These are phyloP conservation scores for Acronicta leporina DNA, from an alignment of 2,888 invertebrate genomes.

Conservation along the genomic window DNA sequence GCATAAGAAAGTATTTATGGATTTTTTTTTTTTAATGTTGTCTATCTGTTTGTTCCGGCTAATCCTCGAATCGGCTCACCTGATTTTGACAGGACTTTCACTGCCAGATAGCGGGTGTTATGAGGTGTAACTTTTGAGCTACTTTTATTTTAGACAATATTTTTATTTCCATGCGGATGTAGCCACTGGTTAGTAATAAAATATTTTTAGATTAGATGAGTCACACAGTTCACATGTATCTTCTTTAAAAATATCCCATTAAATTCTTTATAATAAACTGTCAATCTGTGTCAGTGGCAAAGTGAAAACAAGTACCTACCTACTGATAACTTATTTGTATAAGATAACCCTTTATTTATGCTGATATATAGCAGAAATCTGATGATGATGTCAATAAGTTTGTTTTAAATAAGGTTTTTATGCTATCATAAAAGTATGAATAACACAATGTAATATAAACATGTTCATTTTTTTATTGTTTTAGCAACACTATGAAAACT, in stretches of 20 bases:
- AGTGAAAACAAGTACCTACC: slow-evolving; percentile 64
- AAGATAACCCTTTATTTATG: slow-evolving; percentile 73
- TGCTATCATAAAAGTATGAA: slow-evolving; percentile 30
- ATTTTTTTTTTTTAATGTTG: too few species aligned
- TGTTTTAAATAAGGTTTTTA: slow-evolving; percentile 43
- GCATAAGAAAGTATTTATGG: too few species aligned
- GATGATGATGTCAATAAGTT: slow-evolving; percentile 65
- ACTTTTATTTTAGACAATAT: too few species aligned
- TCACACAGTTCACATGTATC: slow-evolving; percentile 29
- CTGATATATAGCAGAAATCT: slow-evolving; percentile 69
- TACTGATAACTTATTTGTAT: slow-evolving; percentile 65
- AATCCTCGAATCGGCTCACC: too few species aligned
- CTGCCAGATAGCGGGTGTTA: too few species aligned
- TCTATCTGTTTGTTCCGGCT: too few species aligned
- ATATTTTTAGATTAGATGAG: slow-evolving; percentile 1
- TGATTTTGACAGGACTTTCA: too few species aligned
- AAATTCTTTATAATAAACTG: slow-evolving; percentile 41
- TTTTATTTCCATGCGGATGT: too few species aligned
- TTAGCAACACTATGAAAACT: slow-evolving; percentile 25
- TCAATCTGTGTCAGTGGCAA: slow-evolving; percentile 57
- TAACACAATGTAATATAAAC: slow-evolving; percentile 23
- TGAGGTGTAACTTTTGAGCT: too few species aligned
- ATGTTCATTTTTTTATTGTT: slow-evolving; percentile 33
- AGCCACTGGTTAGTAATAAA: too few species aligned
- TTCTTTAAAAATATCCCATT: slow-evolving; percentile 48